Percentiles rank a stretch among this genome's conserved stretches.
phyloP scores from a whole-genome alignment of 2,113 vertebrate genomes.

The Tympanuchus pallidicinctus region DNA sequence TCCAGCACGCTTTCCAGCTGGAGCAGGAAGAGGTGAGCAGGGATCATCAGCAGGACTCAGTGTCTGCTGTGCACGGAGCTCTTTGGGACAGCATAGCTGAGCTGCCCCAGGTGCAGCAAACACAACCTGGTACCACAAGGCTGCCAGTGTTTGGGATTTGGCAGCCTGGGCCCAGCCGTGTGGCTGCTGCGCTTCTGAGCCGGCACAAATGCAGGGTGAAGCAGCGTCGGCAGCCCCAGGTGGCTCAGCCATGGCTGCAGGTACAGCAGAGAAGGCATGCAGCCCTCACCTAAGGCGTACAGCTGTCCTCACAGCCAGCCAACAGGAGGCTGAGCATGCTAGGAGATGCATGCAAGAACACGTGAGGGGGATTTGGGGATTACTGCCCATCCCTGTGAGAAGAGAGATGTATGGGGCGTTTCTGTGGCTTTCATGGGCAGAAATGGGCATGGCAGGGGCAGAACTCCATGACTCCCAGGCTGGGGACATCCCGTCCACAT shows the following conservation, averaged over 20 bases:
- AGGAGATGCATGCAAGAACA: background rate
- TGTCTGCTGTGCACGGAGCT: background rate
- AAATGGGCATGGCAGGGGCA: rapidly evolving
- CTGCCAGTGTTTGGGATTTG: background rate
- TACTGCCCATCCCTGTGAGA: rapidly evolving
- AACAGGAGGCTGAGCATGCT: background rate
- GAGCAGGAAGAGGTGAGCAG: conserved; percentile 78
- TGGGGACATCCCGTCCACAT: rapidly evolving
- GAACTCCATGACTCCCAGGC: rapidly evolving
- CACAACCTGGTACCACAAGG: background rate
- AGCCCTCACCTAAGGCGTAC: background rate
- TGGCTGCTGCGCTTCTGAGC: background rate
- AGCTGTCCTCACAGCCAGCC: background rate
- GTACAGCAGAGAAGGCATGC: background rate
- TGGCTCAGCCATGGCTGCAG: background rate
- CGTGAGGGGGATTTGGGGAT: background rate
- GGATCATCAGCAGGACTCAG: background rate
- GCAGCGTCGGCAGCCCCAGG: background rate
- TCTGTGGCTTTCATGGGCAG: rapidly evolving
- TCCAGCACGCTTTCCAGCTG: conserved; percentile 78
- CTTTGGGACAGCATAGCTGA: background rate
- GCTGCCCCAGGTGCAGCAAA: background rate
- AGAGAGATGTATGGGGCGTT: rapidly evolving
- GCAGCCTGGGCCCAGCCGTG: rapidly evolving
- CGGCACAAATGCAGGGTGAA: background rate